Conservation (phyloP, 2,797 vertebrate species). For the Gobio occitaniae region DNA sequence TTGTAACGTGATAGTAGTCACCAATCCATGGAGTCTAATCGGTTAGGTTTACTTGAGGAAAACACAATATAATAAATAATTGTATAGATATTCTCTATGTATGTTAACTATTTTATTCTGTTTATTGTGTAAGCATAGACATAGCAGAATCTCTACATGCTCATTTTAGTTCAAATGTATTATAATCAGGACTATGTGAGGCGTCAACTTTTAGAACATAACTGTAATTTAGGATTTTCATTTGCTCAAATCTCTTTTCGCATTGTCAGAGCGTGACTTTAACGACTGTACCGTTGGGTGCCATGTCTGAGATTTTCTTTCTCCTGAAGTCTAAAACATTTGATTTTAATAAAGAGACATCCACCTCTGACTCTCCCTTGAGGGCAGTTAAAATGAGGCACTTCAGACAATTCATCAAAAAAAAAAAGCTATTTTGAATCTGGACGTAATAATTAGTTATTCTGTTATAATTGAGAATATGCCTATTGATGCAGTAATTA, state of each 20-base stretch:
- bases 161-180: background rate
- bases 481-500: constrained; percentile 80
- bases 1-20: constrained; percentile 31
- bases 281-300: constrained; percentile 28
- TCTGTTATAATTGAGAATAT: constrained; percentile 79
- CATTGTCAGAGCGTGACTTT: constrained; percentile 17
- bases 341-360: constrained; percentile 68
- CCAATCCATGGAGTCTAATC: constrained; percentile 10
- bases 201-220: background rate
- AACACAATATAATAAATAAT: constrained; percentile 69
- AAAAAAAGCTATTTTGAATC: constrained; percentile 67
- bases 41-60: constrained; percentile 65
- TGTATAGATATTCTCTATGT: background rate
- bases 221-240: constrained; percentile 20
- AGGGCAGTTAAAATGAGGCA: constrained; percentile 66
- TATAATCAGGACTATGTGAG: background rate
- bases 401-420: constrained; percentile 65
- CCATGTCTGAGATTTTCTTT: constrained; percentile 7
- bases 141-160: too few relatives aligned
- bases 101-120: background rate
- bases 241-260: background rate
- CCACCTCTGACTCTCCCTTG: constrained; percentile 70
- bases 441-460: constrained; percentile 75
- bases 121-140: background rate
- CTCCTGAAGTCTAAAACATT: constrained; percentile 63